Base-by-base conservation (phyloP, 2,888 invertebrate species). In the Hydrotaea diabolus region DNA sequence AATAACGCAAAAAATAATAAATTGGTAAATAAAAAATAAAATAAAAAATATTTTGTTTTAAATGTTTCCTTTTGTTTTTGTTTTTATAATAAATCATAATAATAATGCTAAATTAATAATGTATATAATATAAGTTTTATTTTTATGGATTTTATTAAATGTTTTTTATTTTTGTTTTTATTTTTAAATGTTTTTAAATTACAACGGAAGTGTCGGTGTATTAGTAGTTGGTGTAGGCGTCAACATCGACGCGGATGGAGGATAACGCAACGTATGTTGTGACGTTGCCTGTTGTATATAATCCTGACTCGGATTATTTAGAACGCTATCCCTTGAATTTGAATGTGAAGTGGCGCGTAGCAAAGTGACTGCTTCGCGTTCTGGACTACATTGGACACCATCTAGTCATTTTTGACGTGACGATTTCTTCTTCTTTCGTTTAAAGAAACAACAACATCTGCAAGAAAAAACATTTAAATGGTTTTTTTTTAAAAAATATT, bases 401-500 rank as follows among this genome's bases (percentile, higher is more conserved):
- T 94, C 95, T 95, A 96, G 96, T 97, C 96, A 97, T 95, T 97
- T 97, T 94, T 96, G 96, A 92, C 96, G 95, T 88, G 96, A 95
- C 92, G 96, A 96, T 96, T 98, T 98, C 96, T 98, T 98, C 97
- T 98, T 98, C 97, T 98, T 98, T 93, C 98, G 96, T 94, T 98
- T 98, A 95, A 98, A 98, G 95, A 98, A 99, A 94, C 98, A 99
- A 94, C 99, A 99, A 95, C 98, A 98, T 94, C 98, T 98, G 90
- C 86, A 92, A 92, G 89, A 87, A 87, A 89, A 88, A 86, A 89
- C 86, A 87, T 36, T 8, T 3, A 36, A 36, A 36, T 36, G 8
- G n/a, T n/a, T n/a, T n/a, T n/a, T n/a, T n/a, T n/a, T n/a, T n/a
- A n/a, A n/a, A n/a, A n/a, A 36, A 36, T 74, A 78, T 83, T n/a